Base-by-base conservation (phyloP, 2,113 vertebrate species). In the Clarias gariepinus region DNA sequence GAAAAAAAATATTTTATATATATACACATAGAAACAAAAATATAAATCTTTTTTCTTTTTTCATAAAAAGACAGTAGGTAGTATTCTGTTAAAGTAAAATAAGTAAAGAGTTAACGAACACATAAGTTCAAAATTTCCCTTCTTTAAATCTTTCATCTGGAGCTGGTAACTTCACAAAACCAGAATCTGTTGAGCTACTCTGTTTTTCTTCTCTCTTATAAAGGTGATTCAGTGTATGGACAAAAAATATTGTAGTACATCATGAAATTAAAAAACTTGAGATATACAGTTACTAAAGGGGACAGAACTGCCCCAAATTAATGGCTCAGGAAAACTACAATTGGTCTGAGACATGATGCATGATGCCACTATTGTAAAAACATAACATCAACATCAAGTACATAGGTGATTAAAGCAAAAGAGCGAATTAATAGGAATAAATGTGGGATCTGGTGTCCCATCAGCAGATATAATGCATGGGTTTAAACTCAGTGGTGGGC, bases 1-100 rank as follows among this genome's bases (percentile, higher is more conserved):
- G 91, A 93, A 93, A 94, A 94, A 93, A 91, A 47, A 47, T 47
- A 47, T 47, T 7, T 47, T 47, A 47, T 47, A 47, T 47, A 93
- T 91, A 91, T 47, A 21, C 77, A 81, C 57, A 78, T 28, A 81
- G 30, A 83, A 86, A 86, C 85, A 94, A 93, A 94, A 94, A 94
- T 93, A 93, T 91, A 94, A 94, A 93, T 91, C 69, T 94, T 91
- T 93, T 90, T 94, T 90, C 47, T 41, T 93, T 90, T 93, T 86
- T 61, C 53, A 41, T 83, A 63, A 64, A 83, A 91, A 93, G 91
- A 91, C 90, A 89, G 87, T 94, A 95, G 94, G 93, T 95, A 95
- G 94, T 94, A 93, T 94, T 94, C 90, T 91, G 92, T 94, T 91
- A 91, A 92, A 93, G 91, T 93, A 92, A 95, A 95, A 94, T 94